phyloP scores from a whole-genome alignment of 1,140 invertebrate species.

The Ruditapes philippinarum region DNA sequence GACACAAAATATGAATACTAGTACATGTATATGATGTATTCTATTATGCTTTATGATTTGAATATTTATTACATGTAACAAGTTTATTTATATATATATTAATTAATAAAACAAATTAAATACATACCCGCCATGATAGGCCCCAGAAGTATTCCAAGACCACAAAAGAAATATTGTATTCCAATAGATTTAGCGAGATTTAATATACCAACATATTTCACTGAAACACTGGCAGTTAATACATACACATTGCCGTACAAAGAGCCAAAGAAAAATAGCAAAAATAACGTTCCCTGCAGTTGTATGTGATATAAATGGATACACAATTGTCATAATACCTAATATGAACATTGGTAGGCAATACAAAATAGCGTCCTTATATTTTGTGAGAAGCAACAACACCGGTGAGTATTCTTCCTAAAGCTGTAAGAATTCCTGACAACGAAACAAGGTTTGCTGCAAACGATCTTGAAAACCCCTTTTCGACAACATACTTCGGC shows the following conservation, averaged over 20 bases:
- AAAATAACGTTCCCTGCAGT: slow-evolving; percentile 24
- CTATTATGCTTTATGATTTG: no score
- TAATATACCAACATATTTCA: slow-evolving; percentile 27
- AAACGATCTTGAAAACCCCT: not conserved
- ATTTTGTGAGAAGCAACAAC: not conserved
- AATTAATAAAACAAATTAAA: not conserved
- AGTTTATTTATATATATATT: no score
- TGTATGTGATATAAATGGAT: slow-evolving; percentile 4
- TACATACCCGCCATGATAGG: slow-evolving; percentile 43
- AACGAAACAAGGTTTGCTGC: slow-evolving; percentile 30
- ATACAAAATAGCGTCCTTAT: slow-evolving; percentile 16
- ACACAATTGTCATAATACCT: not conserved
- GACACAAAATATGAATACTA: no score
- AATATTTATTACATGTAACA: no score
- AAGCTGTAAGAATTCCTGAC: not conserved
- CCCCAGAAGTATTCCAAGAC: slow-evolving; percentile 43
- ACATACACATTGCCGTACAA: slow-evolving; percentile 4
- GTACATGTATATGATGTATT: no score
- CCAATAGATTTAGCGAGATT: slow-evolving; percentile 21
- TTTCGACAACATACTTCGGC: slow-evolving; percentile 22
- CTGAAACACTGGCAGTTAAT: not conserved
- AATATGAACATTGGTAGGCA: not conserved
- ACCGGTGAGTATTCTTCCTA: slow-evolving; percentile 31
- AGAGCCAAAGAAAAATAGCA: not conserved
- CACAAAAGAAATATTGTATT: not conserved